Evolutionary conservation across 2,888 invertebrate species (phyloP), one percentile per base, ranked within the genome.

Genomic region (Tipula vernalis): DNA sequence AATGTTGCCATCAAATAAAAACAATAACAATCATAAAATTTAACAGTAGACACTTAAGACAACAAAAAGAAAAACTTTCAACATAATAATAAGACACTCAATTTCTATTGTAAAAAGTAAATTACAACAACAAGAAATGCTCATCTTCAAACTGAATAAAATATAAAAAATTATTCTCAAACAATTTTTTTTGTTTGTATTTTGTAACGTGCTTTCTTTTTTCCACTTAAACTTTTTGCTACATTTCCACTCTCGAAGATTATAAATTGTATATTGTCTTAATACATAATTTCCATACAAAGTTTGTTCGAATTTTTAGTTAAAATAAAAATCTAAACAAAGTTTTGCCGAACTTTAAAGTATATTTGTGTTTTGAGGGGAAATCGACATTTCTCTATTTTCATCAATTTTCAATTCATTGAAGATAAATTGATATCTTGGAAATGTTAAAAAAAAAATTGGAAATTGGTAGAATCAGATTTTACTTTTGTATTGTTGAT

Each of bases 21-120:
- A 71, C 71, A 71, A 71, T 71, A 71, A 71, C 28, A 71, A 71
- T 71, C 71, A 71, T 71, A 71, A 71, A 71, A 71, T 71, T 71
- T 71, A 71, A 71, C 71, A 71, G 71, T 71, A 71, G 71, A 71
- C 71, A 71, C 71, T 71, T 71, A 71, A 71, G 71, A 71, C 71
- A 71, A 71, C 28, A 71, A 71, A 5, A 71, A 28, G 5, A 71
- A 51, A 71, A 71, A 71, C 28, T 28, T 71, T 71, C 71, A 71
- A 71, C 71, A 71, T 71, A 71, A 71, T 71, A 71, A 71, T 71
- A 71, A 71, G 71, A 71, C 71, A 71, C 71, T 71, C 71, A 71
- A 71, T 71, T 71, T 71, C 71, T 71, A 71, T 71, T 71, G 2
- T 28, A 28, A 71, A 71, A 71, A 71, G 71, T 71, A 71, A 71